These are phyloP conservation scores for Cyphomyrus plagiostoma DNA, from an alignment of 2,113 vertebrate species.

Conservation along the genomic window DNA sequence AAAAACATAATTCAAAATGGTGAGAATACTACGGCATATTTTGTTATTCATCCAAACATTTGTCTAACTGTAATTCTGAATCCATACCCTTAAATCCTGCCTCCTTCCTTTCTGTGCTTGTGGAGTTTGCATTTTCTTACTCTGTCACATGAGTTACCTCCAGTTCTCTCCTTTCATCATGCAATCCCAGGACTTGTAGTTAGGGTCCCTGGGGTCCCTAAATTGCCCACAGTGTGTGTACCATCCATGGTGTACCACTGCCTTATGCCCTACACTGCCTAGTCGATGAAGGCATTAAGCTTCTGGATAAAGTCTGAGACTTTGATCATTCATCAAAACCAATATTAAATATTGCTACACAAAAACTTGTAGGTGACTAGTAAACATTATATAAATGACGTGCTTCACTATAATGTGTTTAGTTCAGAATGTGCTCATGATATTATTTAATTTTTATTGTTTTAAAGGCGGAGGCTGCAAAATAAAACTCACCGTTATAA, in stretches of 20 bases:
- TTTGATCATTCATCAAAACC: not conserved
- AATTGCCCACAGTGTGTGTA: not conserved
- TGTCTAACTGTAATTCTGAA: not conserved
- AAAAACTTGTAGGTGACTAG: not conserved
- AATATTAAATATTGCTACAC: not conserved
- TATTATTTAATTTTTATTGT: not conserved
- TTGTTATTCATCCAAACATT: not conserved
- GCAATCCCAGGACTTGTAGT: not conserved
- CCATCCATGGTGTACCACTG: not conserved
- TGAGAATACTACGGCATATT: not conserved
- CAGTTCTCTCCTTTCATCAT: not conserved
- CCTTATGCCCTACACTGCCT: not conserved
- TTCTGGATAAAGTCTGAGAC: not conserved
- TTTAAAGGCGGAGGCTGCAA: not conserved
- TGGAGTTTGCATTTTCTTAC: not conserved
- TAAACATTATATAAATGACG: not conserved
- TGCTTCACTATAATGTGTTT: not conserved
- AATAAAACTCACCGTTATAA: constrained; percentile 41
- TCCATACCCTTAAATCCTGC: not conserved
- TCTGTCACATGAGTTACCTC: not conserved
- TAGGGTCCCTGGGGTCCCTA: not conserved
- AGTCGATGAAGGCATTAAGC: not conserved
- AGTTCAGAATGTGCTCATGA: not conserved
- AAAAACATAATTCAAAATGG: not conserved
- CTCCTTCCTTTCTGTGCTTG: not conserved